phyloP scores from a whole-genome alignment of 2,797 vertebrate species.

The Halcyon leucocephala region DNA sequence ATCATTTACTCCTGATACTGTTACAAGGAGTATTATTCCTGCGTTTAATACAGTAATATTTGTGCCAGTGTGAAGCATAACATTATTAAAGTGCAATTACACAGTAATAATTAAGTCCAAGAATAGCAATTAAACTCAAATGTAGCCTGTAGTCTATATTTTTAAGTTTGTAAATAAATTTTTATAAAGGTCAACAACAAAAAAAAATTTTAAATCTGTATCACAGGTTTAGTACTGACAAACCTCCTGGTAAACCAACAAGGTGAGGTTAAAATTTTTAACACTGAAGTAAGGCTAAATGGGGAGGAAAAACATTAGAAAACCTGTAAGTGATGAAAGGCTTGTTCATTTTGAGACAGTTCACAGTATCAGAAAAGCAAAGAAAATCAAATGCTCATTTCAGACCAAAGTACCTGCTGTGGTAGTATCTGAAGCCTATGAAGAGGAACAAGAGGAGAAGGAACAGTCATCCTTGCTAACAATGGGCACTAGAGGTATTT shows the following conservation, averaged over 20 bases:
- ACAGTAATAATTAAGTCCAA: not conserved
- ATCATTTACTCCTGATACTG: not conserved
- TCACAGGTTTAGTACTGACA: not conserved
- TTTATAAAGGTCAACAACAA: not conserved
- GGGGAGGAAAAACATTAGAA: not conserved
- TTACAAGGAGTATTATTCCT: not conserved
- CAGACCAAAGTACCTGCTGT: slow-evolving; percentile 43
- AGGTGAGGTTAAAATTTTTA: not conserved
- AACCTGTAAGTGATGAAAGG: not conserved
- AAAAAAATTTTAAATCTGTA: not conserved
- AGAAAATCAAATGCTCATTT: slow-evolving; percentile 45
- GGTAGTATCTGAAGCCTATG: slow-evolving; percentile 70
- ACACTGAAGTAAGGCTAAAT: not conserved
- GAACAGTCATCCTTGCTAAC: not conserved
- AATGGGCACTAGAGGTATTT: slow-evolving; percentile 52
- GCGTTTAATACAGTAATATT: not conserved
- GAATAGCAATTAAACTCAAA: not conserved
- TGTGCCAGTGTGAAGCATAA: not conserved
- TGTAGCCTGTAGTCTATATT: not conserved
- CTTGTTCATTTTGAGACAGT: not conserved
- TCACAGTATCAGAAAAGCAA: not conserved
- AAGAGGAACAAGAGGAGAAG: slow-evolving; percentile 45
- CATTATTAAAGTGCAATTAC: not conserved
- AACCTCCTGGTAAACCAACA: not conserved
- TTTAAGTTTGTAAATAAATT: not conserved